These are phyloP conservation scores for Caranx melampygus DNA, from an alignment of 2,113 vertebrate species.

Conservation along the genomic window DNA sequence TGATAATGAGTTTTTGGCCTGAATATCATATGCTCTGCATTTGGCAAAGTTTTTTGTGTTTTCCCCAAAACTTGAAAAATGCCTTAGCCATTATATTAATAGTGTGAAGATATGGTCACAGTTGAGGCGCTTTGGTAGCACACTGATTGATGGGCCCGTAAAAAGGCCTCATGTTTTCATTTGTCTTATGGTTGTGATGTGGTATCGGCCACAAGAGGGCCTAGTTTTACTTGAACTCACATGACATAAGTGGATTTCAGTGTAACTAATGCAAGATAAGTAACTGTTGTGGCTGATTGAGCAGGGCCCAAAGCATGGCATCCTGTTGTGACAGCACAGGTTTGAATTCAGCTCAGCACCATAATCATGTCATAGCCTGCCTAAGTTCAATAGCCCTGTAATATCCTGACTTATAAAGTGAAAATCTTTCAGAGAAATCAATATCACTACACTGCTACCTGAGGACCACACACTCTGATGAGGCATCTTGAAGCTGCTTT, in stretches of 20 bases:
- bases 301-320: background rate
- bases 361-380: background rate
- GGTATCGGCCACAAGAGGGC: conserved; percentile 20
- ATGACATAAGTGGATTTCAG: conserved; percentile 5
- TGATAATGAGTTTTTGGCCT: too few relatives aligned
- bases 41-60: too few relatives aligned
- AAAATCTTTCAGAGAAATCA: background rate
- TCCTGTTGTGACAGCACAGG: background rate
- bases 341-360: background rate
- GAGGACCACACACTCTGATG: background rate
- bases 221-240: conserved; percentile 20
- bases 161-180: conserved; percentile 16
- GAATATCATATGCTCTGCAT: too few relatives aligned
- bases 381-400: background rate
- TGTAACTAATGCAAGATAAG: background rate
- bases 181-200: conserved; percentile 12
- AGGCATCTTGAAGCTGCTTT: background rate
- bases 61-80: too few relatives aligned
- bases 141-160: conserved; percentile 30
- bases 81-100: too few relatives aligned
- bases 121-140: conserved; percentile 9
- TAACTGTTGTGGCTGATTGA: background rate
- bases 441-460: background rate
- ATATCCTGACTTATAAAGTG: background rate
- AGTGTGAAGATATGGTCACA: background rate